Evolutionary conservation across 1,140 invertebrate genomes (phyloP).

Genomic region (Diorhabda carinulata): DNA sequence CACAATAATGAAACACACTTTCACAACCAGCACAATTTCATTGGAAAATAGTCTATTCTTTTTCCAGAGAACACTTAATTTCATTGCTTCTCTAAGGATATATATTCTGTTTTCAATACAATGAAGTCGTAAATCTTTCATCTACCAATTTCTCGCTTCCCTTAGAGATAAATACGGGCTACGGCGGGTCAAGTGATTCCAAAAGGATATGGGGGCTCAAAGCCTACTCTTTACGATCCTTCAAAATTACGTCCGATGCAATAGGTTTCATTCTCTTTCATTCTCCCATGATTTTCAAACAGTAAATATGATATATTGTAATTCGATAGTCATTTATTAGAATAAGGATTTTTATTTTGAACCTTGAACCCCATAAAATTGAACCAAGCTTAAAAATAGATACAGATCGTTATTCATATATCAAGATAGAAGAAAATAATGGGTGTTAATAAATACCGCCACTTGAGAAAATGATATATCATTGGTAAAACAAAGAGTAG

Average conservation of each 20-base stretch:
- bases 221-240: conserved; percentile 19
- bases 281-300: conserved; percentile 14
- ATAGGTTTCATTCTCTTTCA: background rate
- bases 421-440: too few species aligned
- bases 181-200: conserved; percentile 7
- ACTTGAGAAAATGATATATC: too few species aligned
- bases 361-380: background rate
- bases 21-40: background rate
- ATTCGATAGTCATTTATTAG: conserved; percentile 13
- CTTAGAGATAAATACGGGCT: conserved; percentile 2
- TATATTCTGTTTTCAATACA: background rate
- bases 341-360: conserved; percentile 13
- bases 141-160: background rate
- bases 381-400: too few species aligned
- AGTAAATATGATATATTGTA: conserved; percentile 18
- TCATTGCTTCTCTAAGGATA: conserved; percentile 1
- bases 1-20: background rate
- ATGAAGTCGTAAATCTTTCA: background rate
- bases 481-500: too few species aligned
- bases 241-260: conserved; percentile 18
- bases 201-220: conserved; percentile 15
- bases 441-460: too few species aligned
- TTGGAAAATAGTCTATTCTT: conserved; percentile 2
- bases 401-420: too few species aligned
- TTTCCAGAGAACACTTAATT: conserved; percentile 1